Conservation (phyloP, 1,140 invertebrate species). For the Atopsyche davidsoni region DNA sequence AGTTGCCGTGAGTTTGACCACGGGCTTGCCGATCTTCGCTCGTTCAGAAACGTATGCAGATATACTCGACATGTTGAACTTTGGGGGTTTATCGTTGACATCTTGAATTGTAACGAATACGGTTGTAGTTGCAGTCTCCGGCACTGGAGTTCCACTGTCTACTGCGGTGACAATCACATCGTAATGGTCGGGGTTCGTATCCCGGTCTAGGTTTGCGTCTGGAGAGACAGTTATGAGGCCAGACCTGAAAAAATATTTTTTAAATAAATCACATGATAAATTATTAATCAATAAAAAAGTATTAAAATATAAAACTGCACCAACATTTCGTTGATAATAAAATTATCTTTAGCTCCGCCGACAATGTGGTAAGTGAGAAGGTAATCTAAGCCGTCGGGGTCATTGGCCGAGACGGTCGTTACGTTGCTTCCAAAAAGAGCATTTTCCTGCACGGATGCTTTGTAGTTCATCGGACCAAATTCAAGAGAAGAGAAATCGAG, state of each 20-base stretch:
- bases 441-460: conserved; percentile 65
- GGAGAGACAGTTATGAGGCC: conserved; percentile 68
- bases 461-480: conserved; percentile 58
- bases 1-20: conserved; percentile 58
- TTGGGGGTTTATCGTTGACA: conserved; percentile 78
- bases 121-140: conserved; percentile 68
- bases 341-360: conserved; percentile 71
- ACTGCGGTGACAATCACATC: conserved; percentile 66
- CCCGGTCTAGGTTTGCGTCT: conserved; percentile 67
- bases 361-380: conserved; percentile 66
- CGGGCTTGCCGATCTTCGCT: conserved; percentile 56
- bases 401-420: conserved; percentile 61
- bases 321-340: conserved; percentile 66
- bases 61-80: conserved; percentile 60
- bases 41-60: conserved; percentile 66
- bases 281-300: not conserved
- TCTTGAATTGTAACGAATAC: conserved; percentile 68
- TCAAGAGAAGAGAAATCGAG: conserved; percentile 32
- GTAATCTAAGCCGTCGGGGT: conserved; percentile 69
- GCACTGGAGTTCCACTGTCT: conserved; percentile 65
- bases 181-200: conserved; percentile 59
- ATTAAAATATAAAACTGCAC: not conserved
- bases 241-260: conserved; percentile 44
- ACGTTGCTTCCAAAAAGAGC: conserved; percentile 62
- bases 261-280: not conserved